Base-by-base conservation (phyloP, 2,888 invertebrate species). In the Pachydiplax longipennis region DNA sequence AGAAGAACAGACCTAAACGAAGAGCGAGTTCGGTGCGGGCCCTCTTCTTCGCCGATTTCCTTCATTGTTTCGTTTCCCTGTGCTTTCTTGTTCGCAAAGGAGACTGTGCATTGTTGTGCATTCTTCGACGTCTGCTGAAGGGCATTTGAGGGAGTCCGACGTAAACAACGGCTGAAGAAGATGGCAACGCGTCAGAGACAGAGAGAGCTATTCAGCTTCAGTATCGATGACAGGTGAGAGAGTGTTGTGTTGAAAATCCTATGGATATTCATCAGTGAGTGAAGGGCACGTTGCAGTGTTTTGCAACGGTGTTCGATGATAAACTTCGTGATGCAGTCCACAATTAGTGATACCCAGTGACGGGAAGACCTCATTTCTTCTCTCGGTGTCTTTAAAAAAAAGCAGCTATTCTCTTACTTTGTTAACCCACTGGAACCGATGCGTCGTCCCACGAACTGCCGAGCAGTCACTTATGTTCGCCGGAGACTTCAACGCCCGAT, bases 161-260 rank as follows among this genome's bases (percentile, higher is more conserved):
- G 13, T 73, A 73, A 25, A 73, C 73, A 73, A 73, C 73, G 73
- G 73, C 31, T 25, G 25, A 61, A 8, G 65, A 31, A 87, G 61
- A 87, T 87, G 87, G 87, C 87, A 37, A 87, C 87, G n/a, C 87
- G 87, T 35, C 87, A 87, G 58, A 87, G 87, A 37, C 87, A 87
- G 87, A 87, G 87, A 61, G 87, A 87, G 87, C 87, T 87, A 18
- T 87, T 87, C 87, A 87, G 87, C 87, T 87, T 87, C 87, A 87
- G 87, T 37, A 87, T 87, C 37, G 87, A 87, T 61, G 87, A 87
- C 87, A 87, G 87, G 87, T 87, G 87, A 87, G 87, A 87, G 65
- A 87, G 87, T 87, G 87, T 12, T 10, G 5, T 1, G 15, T 37
- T 37, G 0, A 13, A 15, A 73, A 73, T 73, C 31, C 12, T 31